A percentile compares a stretch with the other conserved stretches of the same genome.
Evolutionary conservation across 2,888 invertebrate genomes (phyloP).

Genomic region (Leptopilina syphax): DNA sequence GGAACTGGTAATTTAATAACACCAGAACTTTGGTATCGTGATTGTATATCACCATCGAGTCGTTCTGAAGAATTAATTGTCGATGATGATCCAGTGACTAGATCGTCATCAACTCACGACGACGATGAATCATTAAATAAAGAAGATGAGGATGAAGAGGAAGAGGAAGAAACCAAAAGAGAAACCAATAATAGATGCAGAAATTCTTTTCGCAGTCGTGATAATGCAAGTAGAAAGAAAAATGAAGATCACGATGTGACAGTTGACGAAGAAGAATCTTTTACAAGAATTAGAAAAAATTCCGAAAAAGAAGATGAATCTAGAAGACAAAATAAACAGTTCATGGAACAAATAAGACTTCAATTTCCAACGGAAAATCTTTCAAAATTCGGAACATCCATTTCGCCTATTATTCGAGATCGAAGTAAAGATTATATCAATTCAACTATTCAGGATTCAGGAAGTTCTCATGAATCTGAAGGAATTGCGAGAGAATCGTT

Average conservation of each 20-base stretch:
- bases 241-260: slow-evolving; percentile 4
- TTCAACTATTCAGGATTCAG: slow-evolving; percentile 12
- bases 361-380: not conserved
- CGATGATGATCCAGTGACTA: slow-evolving; percentile 59
- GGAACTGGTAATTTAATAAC: slow-evolving; percentile 84
- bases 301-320: slow-evolving; percentile 17
- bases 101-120: slow-evolving; percentile 56
- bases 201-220: slow-evolving; percentile 44
- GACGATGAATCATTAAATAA: slow-evolving; percentile 60
- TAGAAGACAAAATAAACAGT: slow-evolving; percentile 15
- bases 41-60: slow-evolving; percentile 83
- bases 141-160: slow-evolving; percentile 45
- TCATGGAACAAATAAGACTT: slow-evolving; percentile 17
- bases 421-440: slow-evolving; percentile 17
- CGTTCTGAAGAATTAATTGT: slow-evolving; percentile 62
- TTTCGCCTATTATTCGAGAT: slow-evolving; percentile 8
- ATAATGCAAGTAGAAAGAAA: slow-evolving; percentile 42
- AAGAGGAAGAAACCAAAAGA: slow-evolving; percentile 49
- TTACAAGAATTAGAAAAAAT: slow-evolving; percentile 1
- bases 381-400: slow-evolving; percentile 9
- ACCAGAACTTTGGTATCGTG: slow-evolving; percentile 93
- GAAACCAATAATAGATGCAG: slow-evolving; percentile 45
- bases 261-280: not conserved
- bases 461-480: slow-evolving; percentile 27
- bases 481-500: slow-evolving; percentile 7